Evolutionary conservation across 2,888 invertebrate genomes (phyloP).

Genomic region (Pheosia gnoma): DNA sequence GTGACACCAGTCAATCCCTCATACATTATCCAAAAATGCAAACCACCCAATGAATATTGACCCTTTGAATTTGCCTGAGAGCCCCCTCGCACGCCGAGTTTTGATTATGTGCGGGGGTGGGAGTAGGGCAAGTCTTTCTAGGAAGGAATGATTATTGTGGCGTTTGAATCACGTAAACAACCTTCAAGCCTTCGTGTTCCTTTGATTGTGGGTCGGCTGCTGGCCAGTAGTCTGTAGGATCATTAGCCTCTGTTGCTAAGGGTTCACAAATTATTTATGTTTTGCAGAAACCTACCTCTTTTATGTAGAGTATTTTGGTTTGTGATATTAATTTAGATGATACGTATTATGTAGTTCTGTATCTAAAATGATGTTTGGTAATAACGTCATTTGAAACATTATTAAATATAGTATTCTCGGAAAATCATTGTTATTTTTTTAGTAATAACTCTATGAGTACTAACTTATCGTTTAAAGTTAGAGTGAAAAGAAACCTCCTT

Average conservation of each 20-base stretch:
- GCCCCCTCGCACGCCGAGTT: not conserved
- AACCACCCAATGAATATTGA: constrained; percentile 23
- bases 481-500: too few species aligned
- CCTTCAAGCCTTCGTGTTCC: constrained; percentile 35
- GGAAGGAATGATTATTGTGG: constrained; percentile 72
- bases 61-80: not conserved
- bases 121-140: constrained; percentile 18
- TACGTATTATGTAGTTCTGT: too few species aligned
- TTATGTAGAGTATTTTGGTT: not conserved
- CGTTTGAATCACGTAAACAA: constrained; percentile 57
- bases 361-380: too few species aligned
- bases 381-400: too few species aligned
- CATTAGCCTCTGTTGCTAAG: constrained; percentile 30
- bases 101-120: not conserved
- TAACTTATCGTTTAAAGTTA: too few species aligned
- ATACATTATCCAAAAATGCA: constrained; percentile 35
- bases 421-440: too few species aligned
- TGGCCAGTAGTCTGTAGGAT: constrained; percentile 31
- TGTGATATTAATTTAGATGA: not conserved
- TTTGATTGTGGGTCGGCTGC: constrained; percentile 36
- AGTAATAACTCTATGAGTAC: too few species aligned
- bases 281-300: not conserved
- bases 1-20: constrained; percentile 47
- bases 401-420: too few species aligned
- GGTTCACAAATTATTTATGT: not conserved